Evolutionary conservation across 1,140 invertebrate genomes (phyloP).

Genomic region (Matsumurasca onukii): DNA sequence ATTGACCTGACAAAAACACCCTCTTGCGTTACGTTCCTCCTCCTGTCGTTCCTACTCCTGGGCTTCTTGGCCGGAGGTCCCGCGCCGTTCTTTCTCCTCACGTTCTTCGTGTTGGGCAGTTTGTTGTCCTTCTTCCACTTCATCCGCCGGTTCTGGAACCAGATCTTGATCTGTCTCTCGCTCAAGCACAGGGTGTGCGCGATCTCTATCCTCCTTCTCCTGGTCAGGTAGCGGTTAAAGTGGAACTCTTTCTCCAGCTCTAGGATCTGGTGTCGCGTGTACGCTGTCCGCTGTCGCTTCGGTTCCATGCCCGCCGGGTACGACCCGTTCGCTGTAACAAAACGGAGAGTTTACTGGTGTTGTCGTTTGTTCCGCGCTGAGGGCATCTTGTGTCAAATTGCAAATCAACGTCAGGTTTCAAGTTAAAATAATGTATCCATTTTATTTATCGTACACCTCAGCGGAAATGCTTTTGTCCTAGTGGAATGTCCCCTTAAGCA

Average conservation of each 20-base stretch:
- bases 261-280: constrained; percentile 94
- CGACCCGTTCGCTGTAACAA: constrained; percentile 78
- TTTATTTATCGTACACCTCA: too few relatives aligned
- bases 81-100: constrained; percentile 82
- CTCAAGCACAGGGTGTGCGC: constrained; percentile 93
- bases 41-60: constrained; percentile 55
- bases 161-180: constrained; percentile 97
- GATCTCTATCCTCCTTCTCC: constrained; percentile 94
- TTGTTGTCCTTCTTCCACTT: constrained; percentile 99
- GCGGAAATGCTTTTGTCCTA: too few relatives aligned
- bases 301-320: constrained; percentile 91
- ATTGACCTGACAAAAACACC: too few relatives aligned
- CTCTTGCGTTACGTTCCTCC: constrained; percentile 39
- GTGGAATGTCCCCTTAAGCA: too few relatives aligned
- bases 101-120: constrained; percentile 94
- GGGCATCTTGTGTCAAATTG: too few relatives aligned
- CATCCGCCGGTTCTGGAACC: constrained; percentile 96
- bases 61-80: constrained; percentile 54
- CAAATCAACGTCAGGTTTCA: too few relatives aligned
- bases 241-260: constrained; percentile 97
- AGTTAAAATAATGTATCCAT: too few relatives aligned
- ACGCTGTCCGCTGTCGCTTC: constrained; percentile 92
- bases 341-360: too few relatives aligned
- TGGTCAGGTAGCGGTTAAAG: constrained; percentile 94
- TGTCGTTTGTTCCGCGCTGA: too few relatives aligned